Evolutionary conservation across 2,797 vertebrate genomes (phyloP), one percentile per base, ranked within the genome.

Genomic region (Tamandua tetradactyla): DNA sequence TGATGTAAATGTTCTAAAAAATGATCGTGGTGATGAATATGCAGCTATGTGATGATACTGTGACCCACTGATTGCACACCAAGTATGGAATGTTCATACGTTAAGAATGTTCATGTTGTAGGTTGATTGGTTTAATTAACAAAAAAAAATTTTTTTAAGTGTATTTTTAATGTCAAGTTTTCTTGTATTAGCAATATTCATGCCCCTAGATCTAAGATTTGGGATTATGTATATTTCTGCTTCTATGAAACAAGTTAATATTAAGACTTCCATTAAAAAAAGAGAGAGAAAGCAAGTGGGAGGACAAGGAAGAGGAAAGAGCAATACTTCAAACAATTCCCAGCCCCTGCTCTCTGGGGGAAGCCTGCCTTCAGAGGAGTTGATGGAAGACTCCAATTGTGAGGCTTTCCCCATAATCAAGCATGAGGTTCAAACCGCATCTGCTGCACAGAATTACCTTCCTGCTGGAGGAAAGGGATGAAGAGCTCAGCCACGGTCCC

Each of bases 381-480:
- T 47, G 64, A 49, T 2, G 6, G 27, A 57, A 93, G 71, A 52
- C 55, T 42, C 57, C 8, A 1, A 25, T 5, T 30, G 3, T 15
- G 59, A 91, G 42, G 4, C 42, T 47, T 74, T 47, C 42, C 47
- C 30, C 40, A 2, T 1, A 3, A 64, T 62, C 52, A 55, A 91
- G 61, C 27, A 52, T 1, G 15, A 13, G 37, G 37, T 47, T 49
- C 80, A 12, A 12, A 62, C 18, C 0, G 5, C 32, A 66, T 4
- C 10, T 1, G 37, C 49, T 44, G 47, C 76, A 40, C 1, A 13
- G 4, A 82, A 97, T 98, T 95, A 99, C 99, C 99, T 99, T 99
- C 99, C 97, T 99, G 99, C 93, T 99, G 99, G 94, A 99, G 98
- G 95, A 99, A 99, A 0, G 99, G 99, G 96, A 99, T 99, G 98